Evolutionary conservation across 2,888 invertebrate species (phyloP).

Genomic region (Heterodera filipjevi): DNA sequence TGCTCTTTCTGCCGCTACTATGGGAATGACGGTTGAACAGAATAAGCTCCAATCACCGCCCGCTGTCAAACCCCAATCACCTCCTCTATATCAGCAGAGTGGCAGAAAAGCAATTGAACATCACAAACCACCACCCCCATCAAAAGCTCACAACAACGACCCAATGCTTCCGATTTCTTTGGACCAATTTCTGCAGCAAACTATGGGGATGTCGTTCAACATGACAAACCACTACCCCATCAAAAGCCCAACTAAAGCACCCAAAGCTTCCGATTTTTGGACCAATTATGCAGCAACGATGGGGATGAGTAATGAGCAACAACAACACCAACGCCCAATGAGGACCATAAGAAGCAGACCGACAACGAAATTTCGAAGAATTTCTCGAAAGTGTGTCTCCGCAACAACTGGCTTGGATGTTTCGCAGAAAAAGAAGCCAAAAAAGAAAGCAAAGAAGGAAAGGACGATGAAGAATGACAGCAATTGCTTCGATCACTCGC

Average conservation of each 20-base stretch:
- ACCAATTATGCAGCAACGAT: background rate
- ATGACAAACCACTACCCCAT: too few relatives aligned
- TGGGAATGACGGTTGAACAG: background rate
- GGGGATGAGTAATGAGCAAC: background rate
- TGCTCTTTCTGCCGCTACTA: too few relatives aligned
- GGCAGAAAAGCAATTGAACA: too few relatives aligned
- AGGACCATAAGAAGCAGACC: background rate
- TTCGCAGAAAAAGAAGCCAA: background rate
- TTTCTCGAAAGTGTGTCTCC: slow-evolving; percentile 9
- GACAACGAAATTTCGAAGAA: slow-evolving; percentile 17
- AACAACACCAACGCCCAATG: background rate
- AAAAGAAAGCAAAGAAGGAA: background rate
- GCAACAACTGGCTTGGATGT: background rate
- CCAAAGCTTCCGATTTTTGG: background rate
- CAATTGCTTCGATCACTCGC: background rate
- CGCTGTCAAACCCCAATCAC: background rate
- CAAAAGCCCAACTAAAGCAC: too few relatives aligned
- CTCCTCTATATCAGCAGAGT: too few relatives aligned
- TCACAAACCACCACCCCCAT: too few relatives aligned
- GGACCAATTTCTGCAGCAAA: too few relatives aligned
- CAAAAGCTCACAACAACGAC: too few relatives aligned
- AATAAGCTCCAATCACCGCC: background rate
- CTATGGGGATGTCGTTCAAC: too few relatives aligned
- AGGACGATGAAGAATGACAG: background rate
- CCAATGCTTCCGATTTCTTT: too few relatives aligned